Evolutionary conservation across 2,797 vertebrate species (phyloP).

Genomic region (Paramormyrops hopkinsi): DNA sequence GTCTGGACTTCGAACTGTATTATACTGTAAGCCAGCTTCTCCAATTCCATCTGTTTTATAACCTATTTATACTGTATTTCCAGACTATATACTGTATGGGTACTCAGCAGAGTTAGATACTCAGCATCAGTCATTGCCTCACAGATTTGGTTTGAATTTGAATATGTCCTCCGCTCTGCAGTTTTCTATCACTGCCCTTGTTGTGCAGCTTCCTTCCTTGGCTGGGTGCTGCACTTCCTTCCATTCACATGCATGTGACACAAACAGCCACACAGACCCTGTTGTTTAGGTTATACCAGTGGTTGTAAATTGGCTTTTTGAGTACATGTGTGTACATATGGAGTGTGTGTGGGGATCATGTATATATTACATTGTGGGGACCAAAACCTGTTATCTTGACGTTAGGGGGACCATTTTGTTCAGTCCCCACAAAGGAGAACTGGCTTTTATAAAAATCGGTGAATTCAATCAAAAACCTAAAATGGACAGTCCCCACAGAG

Average conservation of each 20-base stretch:
- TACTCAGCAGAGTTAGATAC: neutral
- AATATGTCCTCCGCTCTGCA: neutral
- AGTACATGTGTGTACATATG: neutral
- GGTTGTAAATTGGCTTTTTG: neutral
- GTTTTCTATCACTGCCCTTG: neutral
- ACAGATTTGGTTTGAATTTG: neutral
- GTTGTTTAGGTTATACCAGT: neutral
- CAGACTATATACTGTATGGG: neutral
- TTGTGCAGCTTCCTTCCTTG: neutral
- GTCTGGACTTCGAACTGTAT: neutral
- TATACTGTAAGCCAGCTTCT: neutral
- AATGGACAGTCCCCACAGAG: neutral
- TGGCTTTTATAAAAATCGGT: neutral
- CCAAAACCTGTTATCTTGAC: neutral
- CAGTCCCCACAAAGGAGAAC: neutral
- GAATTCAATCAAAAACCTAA: neutral
- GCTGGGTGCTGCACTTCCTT: neutral
- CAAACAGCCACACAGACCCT: neutral
- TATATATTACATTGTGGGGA: neutral
- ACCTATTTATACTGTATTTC: neutral
- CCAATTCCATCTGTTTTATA: neutral
- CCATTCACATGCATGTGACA: neutral
- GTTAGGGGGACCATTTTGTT: neutral
- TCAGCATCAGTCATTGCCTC: neutral
- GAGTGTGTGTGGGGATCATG: neutral